Percentiles rank a stretch among this genome's conserved stretches.
Evolutionary conservation across 2,888 invertebrate genomes (phyloP).

Genomic region (Philonicus albiceps): DNA sequence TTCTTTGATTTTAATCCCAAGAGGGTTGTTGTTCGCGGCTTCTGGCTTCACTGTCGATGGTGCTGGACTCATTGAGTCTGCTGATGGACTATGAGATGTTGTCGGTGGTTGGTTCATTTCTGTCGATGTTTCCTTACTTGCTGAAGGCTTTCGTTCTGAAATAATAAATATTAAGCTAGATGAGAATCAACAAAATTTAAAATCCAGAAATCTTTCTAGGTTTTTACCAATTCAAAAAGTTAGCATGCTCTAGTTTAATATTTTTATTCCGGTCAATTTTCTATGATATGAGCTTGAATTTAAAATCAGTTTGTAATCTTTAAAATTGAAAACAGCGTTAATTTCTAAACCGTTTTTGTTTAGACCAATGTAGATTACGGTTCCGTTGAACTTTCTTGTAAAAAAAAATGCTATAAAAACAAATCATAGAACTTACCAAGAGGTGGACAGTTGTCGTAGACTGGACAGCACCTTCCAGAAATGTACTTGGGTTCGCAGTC

Average conservation of each 20-base stretch:
- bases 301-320: too few relatives aligned
- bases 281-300: too few relatives aligned
- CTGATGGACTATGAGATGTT: constrained; percentile 9
- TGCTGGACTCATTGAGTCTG: constrained; percentile 21
- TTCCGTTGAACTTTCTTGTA: not conserved
- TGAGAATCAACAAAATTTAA: too few relatives aligned
- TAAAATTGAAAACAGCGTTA: too few relatives aligned
- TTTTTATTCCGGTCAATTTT: too few relatives aligned
- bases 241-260: too few relatives aligned
- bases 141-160: constrained; percentile 31
- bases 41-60: constrained; percentile 39
- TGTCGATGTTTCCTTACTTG: not conserved
- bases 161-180: not conserved
- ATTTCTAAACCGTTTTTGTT: too few relatives aligned
- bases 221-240: too few relatives aligned
- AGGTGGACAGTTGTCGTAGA: constrained; percentile 82
- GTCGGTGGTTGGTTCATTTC: constrained; percentile 10
- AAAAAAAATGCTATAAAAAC: not conserved
- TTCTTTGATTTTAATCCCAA: constrained; percentile 61
- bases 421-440: constrained; percentile 63
- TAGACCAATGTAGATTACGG: not conserved
- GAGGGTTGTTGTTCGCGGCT: constrained; percentile 54
- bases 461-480: constrained; percentile 80
- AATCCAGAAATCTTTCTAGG: too few relatives aligned
- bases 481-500: constrained; percentile 78